These are phyloP conservation scores for Oceanodroma leucorhoa DNA, from an alignment of 2,797 vertebrate genomes.

Conservation along the genomic window DNA sequence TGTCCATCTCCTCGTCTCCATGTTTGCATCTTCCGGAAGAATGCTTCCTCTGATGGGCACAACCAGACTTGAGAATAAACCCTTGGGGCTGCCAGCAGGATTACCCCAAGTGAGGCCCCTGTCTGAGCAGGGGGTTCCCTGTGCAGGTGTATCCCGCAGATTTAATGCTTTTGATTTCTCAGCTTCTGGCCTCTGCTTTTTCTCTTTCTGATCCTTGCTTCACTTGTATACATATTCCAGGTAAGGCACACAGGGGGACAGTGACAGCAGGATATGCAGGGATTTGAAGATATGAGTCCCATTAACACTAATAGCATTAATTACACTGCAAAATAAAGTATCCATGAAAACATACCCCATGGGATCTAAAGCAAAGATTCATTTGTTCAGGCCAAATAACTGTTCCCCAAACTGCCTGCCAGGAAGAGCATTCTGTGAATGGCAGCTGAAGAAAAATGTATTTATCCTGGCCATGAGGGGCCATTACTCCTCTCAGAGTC, in stretches of 20 bases:
- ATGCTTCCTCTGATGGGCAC: neutral
- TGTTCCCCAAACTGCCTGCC: neutral
- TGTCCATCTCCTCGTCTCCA: neutral
- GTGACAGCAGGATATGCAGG: neutral
- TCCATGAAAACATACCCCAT: neutral
- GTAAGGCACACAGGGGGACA: neutral
- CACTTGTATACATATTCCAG: neutral
- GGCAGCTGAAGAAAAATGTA: neutral
- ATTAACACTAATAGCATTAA: conserved; percentile 10
- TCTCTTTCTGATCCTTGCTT: neutral
- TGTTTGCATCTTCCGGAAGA: neutral
- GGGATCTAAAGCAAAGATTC: neutral
- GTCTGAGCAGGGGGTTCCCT: neutral
- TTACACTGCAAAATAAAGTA: neutral
- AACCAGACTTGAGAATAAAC: neutral
- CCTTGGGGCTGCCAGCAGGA: neutral
- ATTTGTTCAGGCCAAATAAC: neutral
- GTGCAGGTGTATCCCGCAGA: neutral
- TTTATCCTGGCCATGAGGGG: neutral
- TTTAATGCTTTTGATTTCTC: neutral
- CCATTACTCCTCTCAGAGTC: neutral
- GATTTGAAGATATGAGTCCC: neutral
- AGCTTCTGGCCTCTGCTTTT: neutral
- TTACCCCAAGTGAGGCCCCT: neutral
- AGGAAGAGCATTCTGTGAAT: neutral